Evolutionary conservation across 2,113 vertebrate species (phyloP), one percentile per base, ranked within the genome.

Genomic region (Pholis gunnellus): DNA sequence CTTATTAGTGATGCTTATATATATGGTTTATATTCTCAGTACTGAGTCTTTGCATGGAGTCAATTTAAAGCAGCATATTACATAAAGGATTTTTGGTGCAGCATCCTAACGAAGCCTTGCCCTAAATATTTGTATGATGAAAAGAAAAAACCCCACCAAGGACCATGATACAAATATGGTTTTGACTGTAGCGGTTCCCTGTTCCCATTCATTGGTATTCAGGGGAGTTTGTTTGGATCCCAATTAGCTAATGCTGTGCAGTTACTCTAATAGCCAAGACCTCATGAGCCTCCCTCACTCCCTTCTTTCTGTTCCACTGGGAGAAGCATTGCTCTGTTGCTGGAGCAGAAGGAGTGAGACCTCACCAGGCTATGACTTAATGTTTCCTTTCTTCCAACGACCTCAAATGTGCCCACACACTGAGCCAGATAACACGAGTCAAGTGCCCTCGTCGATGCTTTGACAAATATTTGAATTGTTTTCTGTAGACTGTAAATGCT

Each of bases 171-270:
- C 17, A 42, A 52, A 78, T 71, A 40, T 72, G 59, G 22, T 72
- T 74, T 66, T 29, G 17, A 64, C 20, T 67, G 11, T 31, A 60
- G 67, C 7, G 0, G 52, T 69, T 83, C 50, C 27, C 18, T 18
- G 1, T 83, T 81, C 79, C n/a, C 42, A 31, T 76, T 73, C 69
- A 59, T 89, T 89, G 82, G 60, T 71, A 64, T 76, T 70, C 71
- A 64, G 31, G 15, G 22, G 61, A 25, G 74, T 75, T 75, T 83
- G 36, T 88, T 85, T 89, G 74, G 56, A 46, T 79, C 66, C 90
- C 78, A 75, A 80, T 89, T 87, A 84, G 82, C 78, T 84, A 81
- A 88, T 82, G 54, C 64, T 64, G 20, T 46, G 63, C 69, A 65
- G 67, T 71, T 72, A 59, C 42, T 79, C 20, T 73, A 86, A 78